Evolutionary conservation across 2,113 vertebrate genomes (phyloP), one percentile per base, ranked within the genome.

Genomic region (Chloroceryle aenea): DNA sequence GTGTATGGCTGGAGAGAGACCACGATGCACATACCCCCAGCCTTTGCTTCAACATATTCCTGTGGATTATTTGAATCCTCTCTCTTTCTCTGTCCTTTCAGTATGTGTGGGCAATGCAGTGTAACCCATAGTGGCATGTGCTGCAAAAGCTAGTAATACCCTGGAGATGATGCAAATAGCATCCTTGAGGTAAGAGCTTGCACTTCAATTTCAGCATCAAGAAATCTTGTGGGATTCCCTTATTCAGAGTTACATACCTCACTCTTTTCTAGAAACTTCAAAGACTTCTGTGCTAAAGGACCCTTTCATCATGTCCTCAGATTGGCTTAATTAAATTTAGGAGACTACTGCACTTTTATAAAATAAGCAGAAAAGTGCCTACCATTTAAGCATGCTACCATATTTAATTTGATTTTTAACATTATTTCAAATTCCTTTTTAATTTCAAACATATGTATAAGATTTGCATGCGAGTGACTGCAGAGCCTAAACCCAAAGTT

Each of bases 201-300:
- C 89, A 85, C 93, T 93, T 97, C 87, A 93, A 82, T 93, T 97
- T 95, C 95, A 95, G 74, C n/a, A 69, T 45, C 16, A 85, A 87
- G 89, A 93, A 94, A 89, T 94, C 96, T 96, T 95, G 58, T 89
- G 93, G 94, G 96, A 95, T 96, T 91, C 91, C 85, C 89, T 96
- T 91, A 79, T 95, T 87, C 93, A 83, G 91, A 91, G 85, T 79
- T 93, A 85, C 85, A 85, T 87, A 93, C 85, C 81, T 95, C 77
- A 85, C 53, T 85, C 74, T 89, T 92, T 94, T 95, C 93, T 94
- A 81, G 94, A 96, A 96, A 95, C 94, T 96, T 96, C 93, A 94
- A 96, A 96, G 87, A 79, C 67, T 92, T 95, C 91, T 91, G 91
- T 94, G 77, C 89, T 93, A 93, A 94, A 91, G 84, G 91, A 58